Evolutionary conservation across 1,140 invertebrate species (phyloP).

Genomic region (Heliothis virescens): DNA sequence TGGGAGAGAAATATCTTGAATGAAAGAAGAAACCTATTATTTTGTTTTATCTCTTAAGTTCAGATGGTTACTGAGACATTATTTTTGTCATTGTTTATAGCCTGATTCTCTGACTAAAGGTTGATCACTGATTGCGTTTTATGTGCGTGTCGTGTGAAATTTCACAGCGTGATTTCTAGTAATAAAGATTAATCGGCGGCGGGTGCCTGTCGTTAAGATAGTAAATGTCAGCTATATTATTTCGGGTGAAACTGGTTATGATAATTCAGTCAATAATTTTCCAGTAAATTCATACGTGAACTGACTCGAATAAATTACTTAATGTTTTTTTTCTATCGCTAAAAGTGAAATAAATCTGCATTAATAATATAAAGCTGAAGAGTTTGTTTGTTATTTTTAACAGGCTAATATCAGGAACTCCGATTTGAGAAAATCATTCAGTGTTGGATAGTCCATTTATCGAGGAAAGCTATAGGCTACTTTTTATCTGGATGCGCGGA

Average conservation of each 20-base stretch:
- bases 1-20: too few species aligned
- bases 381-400: neutral
- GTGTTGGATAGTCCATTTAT: too few species aligned
- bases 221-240: neutral
- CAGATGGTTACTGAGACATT: too few species aligned
- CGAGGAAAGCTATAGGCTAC: too few species aligned
- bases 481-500: too few species aligned
- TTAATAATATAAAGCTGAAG: too few species aligned
- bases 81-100: neutral
- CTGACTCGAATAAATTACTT: neutral
- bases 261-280: conserved; percentile 5
- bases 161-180: conserved; percentile 21
- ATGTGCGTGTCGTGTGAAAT: neutral
- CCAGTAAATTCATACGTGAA: conserved; percentile 13
- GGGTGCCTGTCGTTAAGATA: neutral
- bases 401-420: too few species aligned
- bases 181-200: neutral
- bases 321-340: neutral
- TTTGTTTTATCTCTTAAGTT: too few species aligned
- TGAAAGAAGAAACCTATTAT: too few species aligned
- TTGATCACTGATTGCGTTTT: conserved; percentile 5
- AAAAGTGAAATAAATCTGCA: neutral
- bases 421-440: too few species aligned
- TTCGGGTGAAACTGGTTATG: conserved; percentile 11
- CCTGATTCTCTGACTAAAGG: neutral